A percentile compares a stretch with the other conserved stretches of the same genome.
phyloP scores from a whole-genome alignment of 2,888 invertebrate genomes.

The Acanthosepion pharaonis region DNA sequence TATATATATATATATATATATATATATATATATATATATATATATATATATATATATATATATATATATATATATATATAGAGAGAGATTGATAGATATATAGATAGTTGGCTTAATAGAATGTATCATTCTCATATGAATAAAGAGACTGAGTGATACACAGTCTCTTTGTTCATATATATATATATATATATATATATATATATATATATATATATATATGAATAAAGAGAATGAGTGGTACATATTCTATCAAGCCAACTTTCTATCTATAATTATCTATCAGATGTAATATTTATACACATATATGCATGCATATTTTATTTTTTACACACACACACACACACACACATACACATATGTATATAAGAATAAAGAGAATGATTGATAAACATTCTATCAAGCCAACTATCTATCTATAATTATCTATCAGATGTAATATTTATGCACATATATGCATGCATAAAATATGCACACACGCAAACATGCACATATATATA shows the following conservation, averaged over 20 bases:
- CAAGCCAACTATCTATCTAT: not conserved
- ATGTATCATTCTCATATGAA: too few species aligned
- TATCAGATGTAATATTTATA: too few species aligned
- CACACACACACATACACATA: too few species aligned
- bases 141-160: not conserved
- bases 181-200: too few species aligned
- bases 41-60: too few species aligned
- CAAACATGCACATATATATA: not conserved
- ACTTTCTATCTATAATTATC: too few species aligned
- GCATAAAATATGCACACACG: not conserved
- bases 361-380: not conserved
- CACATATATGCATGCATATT: too few species aligned
- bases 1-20: not conserved
- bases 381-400: not conserved
- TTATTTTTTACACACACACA: too few species aligned
- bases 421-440: not conserved
- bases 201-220: too few species aligned
- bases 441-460: not conserved
- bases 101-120: not conserved
- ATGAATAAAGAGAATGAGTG: too few species aligned
- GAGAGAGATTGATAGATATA: not conserved
- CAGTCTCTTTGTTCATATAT: not conserved
- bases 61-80: not conserved
- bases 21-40: too few species aligned
- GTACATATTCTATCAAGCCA: too few species aligned